phyloP scores from a whole-genome alignment of 2,113 vertebrate species.

The Hippocampus zosterae region DNA sequence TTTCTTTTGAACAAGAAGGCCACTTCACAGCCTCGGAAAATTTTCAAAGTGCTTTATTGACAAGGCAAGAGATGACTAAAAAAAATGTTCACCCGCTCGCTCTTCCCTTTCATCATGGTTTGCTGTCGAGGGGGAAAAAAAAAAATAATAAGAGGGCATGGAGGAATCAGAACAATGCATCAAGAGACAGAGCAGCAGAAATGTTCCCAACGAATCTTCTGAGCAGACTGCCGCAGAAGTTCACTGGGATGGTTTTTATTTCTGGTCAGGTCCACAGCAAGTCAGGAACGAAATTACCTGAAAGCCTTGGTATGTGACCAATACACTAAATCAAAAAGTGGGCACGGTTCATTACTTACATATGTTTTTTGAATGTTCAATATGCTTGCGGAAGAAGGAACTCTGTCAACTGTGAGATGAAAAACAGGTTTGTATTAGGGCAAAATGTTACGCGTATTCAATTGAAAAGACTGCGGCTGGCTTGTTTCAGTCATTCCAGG shows the following conservation, averaged over 20 bases:
- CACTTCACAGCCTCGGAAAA: background rate
- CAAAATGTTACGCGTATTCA: too few relatives aligned
- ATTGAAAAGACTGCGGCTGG: background rate
- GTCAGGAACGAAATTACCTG: conserved; percentile 44
- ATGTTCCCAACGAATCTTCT: conserved; percentile 8
- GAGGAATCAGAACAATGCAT: background rate
- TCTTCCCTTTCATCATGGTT: background rate
- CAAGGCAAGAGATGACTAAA: too few relatives aligned
- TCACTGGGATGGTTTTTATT: conserved; percentile 38
- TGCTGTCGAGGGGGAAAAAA: background rate
- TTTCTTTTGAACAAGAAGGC: background rate
- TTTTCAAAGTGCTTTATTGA: background rate
- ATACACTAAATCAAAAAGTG: background rate
- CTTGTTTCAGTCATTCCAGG: conserved; percentile 81
- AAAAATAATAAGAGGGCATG: background rate
- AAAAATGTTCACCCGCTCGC: background rate
- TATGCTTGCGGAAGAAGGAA: background rate
- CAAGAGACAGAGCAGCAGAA: background rate
- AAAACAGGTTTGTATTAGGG: background rate
- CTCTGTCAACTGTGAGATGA: background rate
- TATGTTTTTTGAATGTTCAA: background rate
- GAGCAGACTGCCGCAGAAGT: conserved; percentile 36
- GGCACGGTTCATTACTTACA: background rate
- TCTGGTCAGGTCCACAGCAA: conserved; percentile 67
- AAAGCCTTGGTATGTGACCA: conserved; percentile 69